Conservation (phyloP, 2,113 vertebrate species). For the Sebastes fasciatus region DNA sequence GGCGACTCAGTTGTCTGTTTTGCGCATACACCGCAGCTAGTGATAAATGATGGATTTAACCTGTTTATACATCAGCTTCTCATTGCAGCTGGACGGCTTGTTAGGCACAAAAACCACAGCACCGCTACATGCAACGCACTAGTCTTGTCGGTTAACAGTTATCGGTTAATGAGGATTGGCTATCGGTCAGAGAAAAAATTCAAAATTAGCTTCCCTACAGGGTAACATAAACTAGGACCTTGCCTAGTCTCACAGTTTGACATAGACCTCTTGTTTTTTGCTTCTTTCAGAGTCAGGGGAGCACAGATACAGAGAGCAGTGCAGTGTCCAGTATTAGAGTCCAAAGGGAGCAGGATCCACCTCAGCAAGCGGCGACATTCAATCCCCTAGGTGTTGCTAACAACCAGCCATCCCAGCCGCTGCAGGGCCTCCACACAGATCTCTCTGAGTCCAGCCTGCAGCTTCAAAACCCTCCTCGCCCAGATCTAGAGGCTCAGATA, state of each 20-base stretch:
- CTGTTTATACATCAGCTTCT: too few species aligned
- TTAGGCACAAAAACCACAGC: too few species aligned
- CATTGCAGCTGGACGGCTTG: too few species aligned
- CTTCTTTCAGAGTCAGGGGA: slow-evolving; percentile 68
- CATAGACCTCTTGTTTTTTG: background rate
- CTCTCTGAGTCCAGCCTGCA: slow-evolving; percentile 8
- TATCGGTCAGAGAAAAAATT: too few species aligned
- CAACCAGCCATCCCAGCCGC: slow-evolving; percentile 38
- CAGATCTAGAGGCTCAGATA: slow-evolving; percentile 45
- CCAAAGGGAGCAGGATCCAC: background rate
- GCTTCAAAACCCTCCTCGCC: background rate
- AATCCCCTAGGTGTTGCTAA: slow-evolving; percentile 12
- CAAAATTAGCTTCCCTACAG: background rate
- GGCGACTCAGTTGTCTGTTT: too few species aligned
- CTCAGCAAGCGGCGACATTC: slow-evolving; percentile 7
- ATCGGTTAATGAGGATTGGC: too few species aligned
- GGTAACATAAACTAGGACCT: background rate
- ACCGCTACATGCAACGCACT: too few species aligned
- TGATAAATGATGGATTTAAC: too few species aligned
- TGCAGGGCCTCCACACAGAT: slow-evolving; percentile 7
- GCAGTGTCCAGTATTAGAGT: slow-evolving; percentile 51
- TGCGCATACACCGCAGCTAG: too few species aligned
- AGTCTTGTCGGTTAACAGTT: too few species aligned
- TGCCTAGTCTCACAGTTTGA: background rate
- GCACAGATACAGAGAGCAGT: slow-evolving; percentile 82